Conservation (phyloP, 2,888 invertebrate species). For the Ochropleura plecta region DNA sequence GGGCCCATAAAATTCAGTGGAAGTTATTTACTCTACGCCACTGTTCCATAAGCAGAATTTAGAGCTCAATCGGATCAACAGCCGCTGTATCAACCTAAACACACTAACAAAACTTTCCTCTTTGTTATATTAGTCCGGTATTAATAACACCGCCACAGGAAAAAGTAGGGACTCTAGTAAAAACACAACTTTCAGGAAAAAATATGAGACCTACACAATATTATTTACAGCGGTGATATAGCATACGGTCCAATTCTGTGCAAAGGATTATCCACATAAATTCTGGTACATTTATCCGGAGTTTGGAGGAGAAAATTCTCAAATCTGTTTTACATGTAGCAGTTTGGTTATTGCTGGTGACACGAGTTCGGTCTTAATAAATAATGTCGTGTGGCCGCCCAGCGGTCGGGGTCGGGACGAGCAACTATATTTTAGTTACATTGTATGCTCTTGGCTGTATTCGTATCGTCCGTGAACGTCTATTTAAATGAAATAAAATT, state of each 20-base stretch:
- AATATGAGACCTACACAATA: conserved; percentile 25
- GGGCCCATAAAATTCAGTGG: neutral
- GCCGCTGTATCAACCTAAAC: conserved; percentile 43
- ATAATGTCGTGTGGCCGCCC: conserved; percentile 65
- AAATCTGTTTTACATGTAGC: conserved; percentile 69
- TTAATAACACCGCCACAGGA: conserved; percentile 40
- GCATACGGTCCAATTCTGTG: conserved; percentile 23
- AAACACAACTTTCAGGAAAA: conserved; percentile 36
- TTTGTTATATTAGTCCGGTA: conserved; percentile 43
- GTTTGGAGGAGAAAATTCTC: conserved; percentile 55
- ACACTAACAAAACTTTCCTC: conserved; percentile 43
- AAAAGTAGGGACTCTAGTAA: conserved; percentile 35
- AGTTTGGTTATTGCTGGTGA: conserved; percentile 66
- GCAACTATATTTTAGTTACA: conserved; percentile 61
- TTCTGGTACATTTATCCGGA: conserved; percentile 43
- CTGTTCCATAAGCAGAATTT: conserved; percentile 40
- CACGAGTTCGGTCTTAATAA: conserved; percentile 69
- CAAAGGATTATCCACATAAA: conserved; percentile 57
- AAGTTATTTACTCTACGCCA: conserved; percentile 21
- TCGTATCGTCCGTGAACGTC: conserved; percentile 28
- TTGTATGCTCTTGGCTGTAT: conserved; percentile 44
- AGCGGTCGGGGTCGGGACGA: conserved; percentile 59
- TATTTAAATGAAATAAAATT: conserved; percentile 48
- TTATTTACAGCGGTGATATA: conserved; percentile 39
- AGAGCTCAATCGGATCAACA: conserved; percentile 31